Conservation (phyloP, 2,797 vertebrate genomes). For the Potorous gilbertii region DNA sequence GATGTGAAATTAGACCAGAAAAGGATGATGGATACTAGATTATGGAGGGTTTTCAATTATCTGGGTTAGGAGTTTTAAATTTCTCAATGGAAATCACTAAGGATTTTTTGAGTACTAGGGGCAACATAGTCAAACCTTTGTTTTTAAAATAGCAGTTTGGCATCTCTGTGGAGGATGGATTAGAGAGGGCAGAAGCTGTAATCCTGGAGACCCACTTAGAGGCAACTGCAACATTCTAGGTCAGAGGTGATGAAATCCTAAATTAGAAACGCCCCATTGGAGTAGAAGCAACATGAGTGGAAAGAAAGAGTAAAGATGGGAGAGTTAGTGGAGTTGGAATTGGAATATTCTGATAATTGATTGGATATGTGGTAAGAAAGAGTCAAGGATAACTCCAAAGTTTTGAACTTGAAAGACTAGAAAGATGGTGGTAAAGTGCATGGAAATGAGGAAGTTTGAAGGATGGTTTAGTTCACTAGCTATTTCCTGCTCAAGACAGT, state of each 20-base stretch:
- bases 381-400: neutral
- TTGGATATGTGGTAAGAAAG: neutral
- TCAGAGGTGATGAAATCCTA: neutral
- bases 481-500: neutral
- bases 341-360: neutral
- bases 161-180: neutral
- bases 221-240: neutral
- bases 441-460: neutral
- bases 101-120: neutral
- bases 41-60: neutral
- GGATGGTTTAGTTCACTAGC: neutral
- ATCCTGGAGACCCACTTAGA: neutral
- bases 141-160: neutral
- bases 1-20: neutral
- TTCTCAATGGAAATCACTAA: neutral
- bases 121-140: neutral
- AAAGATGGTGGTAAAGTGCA: neutral
- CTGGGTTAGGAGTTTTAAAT: neutral
- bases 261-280: neutral
- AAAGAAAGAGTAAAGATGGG: neutral
- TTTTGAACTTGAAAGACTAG: neutral
- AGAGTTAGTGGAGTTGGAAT: neutral
- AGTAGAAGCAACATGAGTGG: neutral
- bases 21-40: neutral
- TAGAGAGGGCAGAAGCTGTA: neutral